Percentiles rank a stretch among this genome's conserved stretches.
Conservation (phyloP, 2,797 vertebrate genomes). For the Pygocentrus nattereri region DNA sequence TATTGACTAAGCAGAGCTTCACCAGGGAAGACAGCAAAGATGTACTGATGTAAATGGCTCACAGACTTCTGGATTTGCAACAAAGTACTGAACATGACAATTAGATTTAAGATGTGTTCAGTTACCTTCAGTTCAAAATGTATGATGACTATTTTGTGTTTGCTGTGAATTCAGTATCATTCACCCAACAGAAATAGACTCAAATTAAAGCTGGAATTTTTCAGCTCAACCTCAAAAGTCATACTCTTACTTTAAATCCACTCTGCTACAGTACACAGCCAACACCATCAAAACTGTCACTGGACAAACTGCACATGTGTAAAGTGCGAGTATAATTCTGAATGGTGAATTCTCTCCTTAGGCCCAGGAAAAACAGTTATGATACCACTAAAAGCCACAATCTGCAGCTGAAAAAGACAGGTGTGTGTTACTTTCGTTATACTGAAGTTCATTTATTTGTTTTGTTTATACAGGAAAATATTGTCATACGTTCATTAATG, state of each 20-base stretch:
- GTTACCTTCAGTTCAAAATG: too few species aligned
- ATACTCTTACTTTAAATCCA: neutral
- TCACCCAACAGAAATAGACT: neutral
- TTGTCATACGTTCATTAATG: neutral
- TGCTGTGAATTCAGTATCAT: too few species aligned
- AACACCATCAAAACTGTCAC: neutral
- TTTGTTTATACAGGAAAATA: neutral
- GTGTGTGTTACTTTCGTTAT: slow-evolving; percentile 29
- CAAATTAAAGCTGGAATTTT: neutral
- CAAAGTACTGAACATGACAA: too few species aligned
- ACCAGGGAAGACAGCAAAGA: too few species aligned
- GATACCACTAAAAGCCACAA: slow-evolving; percentile 24
- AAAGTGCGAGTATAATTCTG: neutral
- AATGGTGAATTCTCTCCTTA: slow-evolving; percentile 38
- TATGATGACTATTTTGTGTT: too few species aligned
- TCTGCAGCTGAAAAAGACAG: slow-evolving; percentile 34
- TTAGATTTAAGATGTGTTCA: too few species aligned
- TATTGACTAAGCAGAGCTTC: too few species aligned
- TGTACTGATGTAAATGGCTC: too few species aligned
- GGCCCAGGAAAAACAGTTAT: slow-evolving; percentile 28
- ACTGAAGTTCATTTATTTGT: neutral
- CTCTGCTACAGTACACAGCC: neutral
- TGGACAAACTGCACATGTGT: neutral
- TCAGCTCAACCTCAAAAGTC: neutral
- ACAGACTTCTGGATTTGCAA: too few species aligned